A percentile compares a stretch with the other conserved stretches of the same genome.
Conservation (phyloP, 1,140 invertebrate genomes). For the Pseudomyrmex sp. region DNA sequence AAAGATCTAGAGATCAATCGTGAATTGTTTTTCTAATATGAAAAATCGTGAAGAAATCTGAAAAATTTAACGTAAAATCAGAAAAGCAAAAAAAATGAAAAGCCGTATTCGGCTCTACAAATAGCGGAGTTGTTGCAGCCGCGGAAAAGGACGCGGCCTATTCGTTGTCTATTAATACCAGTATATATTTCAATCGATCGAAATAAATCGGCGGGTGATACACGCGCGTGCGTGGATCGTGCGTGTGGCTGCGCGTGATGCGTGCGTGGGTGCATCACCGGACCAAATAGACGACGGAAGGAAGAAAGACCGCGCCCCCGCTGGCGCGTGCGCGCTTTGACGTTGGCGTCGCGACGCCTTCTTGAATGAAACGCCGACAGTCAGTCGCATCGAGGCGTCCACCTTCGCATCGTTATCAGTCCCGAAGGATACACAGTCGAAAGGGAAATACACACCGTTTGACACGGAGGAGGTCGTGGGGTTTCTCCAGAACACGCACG, state of each 20-base stretch:
- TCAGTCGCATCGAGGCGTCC: constrained; percentile 77
- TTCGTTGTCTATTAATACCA: constrained; percentile 73
- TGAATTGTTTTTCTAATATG: no score
- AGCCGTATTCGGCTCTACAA: neutral
- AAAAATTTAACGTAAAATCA: no score
- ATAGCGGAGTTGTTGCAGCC: neutral
- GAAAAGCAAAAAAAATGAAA: no score
- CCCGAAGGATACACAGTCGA: constrained; percentile 53
- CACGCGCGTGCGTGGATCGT: neutral
- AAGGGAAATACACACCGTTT: neutral
- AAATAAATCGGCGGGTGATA: constrained; percentile 75
- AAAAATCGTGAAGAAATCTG: no score
- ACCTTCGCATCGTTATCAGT: constrained; percentile 69
- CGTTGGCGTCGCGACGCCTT: constrained; percentile 75
- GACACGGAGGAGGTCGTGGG: neutral
- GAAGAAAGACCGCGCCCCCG: constrained; percentile 36
- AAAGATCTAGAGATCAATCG: no score
- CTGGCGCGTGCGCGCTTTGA: constrained; percentile 68
- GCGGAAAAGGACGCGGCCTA: constrained; percentile 20
- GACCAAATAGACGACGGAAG: constrained; percentile 52
- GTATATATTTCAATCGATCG: constrained; percentile 75
- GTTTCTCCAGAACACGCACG: neutral
- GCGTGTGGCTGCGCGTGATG: constrained; percentile 29
- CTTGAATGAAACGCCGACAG: constrained; percentile 77
- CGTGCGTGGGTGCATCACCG: constrained; percentile 32